phyloP scores from a whole-genome alignment of 2,888 invertebrate genomes.

The Cephus rjabovi region DNA sequence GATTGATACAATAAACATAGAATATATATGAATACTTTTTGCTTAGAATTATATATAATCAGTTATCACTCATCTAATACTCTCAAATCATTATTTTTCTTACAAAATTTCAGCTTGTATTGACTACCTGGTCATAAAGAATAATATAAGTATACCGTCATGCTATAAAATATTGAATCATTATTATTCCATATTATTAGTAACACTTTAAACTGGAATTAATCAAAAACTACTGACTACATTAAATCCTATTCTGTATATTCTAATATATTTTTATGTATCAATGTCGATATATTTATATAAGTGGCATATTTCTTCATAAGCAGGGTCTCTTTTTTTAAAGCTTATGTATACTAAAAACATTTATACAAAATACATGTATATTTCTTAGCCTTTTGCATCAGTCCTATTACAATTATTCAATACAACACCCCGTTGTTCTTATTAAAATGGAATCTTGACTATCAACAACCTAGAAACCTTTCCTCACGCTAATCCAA shows the following conservation, averaged over 20 bases:
- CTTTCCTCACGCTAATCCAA: background rate
- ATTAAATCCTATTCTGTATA: background rate
- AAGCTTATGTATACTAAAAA: conserved; percentile 5
- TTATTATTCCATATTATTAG: background rate
- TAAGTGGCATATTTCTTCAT: background rate
- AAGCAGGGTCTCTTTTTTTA: background rate
- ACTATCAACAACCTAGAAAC: background rate
- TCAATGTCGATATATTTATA: background rate
- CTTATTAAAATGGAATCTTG: background rate
- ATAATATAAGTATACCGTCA: background rate
- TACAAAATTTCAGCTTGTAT: background rate
- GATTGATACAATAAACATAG: conserved; percentile 15
- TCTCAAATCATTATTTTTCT: background rate
- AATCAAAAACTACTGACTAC: background rate
- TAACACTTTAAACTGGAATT: background rate
- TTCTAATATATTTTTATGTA: background rate
- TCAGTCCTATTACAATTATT: conserved; percentile 6
- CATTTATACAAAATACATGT: background rate
- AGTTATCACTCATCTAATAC: conserved; percentile 1
- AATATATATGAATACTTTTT: conserved; percentile 3
- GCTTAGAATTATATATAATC: conserved; percentile 8
- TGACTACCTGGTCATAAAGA: background rate
- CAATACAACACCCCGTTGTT: conserved; percentile 26
- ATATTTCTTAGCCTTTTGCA: background rate
- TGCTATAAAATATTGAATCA: background rate